Percentiles rank a stretch among this genome's conserved stretches.
Conservation (phyloP, 2,888 invertebrate genomes). For the Neocrepidodera transversa region DNA sequence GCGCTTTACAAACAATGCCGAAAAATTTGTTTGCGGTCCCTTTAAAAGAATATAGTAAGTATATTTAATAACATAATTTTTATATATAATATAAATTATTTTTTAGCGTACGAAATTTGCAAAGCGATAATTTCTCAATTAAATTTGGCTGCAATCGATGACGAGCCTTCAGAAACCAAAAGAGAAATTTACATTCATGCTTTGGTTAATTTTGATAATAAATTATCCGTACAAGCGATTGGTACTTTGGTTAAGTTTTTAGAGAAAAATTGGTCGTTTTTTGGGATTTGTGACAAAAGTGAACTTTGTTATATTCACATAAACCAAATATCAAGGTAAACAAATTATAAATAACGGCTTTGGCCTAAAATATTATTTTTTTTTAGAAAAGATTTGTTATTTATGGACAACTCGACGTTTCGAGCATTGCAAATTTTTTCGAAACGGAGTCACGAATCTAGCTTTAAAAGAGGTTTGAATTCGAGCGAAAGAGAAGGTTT, state of each 20-base stretch:
- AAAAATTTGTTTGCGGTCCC: slow-evolving; percentile 66
- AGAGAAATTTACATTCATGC: slow-evolving; percentile 68
- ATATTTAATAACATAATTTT: too few species aligned
- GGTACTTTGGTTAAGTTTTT: slow-evolving; percentile 76
- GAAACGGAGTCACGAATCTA: slow-evolving; percentile 74
- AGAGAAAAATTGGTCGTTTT: slow-evolving; percentile 68
- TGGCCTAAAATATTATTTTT: too few species aligned
- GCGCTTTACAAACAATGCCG: slow-evolving; percentile 50
- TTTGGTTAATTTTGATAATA: slow-evolving; percentile 68
- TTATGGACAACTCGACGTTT: slow-evolving; percentile 75
- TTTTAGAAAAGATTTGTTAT: slow-evolving; percentile 70
- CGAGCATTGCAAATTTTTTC: slow-evolving; percentile 81
- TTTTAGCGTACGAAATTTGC: slow-evolving; percentile 49
- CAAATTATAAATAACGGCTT: too few species aligned
- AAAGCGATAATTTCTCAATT: slow-evolving; percentile 47
- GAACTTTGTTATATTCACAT: slow-evolving; percentile 65
- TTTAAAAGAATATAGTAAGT: slow-evolving; percentile 67
- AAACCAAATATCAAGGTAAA: slow-evolving; percentile 69
- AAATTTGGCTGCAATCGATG: slow-evolving; percentile 58
- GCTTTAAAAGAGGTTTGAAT: slow-evolving; percentile 71
- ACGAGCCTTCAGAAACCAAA: slow-evolving; percentile 63
- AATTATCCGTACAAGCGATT: slow-evolving; percentile 71
- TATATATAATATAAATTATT: neutral
- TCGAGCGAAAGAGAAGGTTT: slow-evolving; percentile 71
- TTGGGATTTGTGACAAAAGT: slow-evolving; percentile 56